Base-by-base conservation (phyloP, 2,797 vertebrate species). In the Phoebastria nigripes region DNA sequence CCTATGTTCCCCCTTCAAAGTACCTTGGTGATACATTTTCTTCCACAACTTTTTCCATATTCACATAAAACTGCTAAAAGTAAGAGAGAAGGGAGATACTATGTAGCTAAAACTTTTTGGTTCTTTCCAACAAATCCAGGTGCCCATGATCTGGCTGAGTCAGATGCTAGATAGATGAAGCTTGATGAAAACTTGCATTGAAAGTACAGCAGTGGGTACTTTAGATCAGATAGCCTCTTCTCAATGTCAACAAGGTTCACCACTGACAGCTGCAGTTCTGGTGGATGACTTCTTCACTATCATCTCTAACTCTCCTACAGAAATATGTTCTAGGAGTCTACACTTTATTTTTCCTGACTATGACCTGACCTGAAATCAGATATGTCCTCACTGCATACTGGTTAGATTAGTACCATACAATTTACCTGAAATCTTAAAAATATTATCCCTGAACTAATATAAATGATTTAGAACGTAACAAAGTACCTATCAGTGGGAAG, bases 61-160 rank as follows among this genome's bases (percentile, higher is more conserved):
- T 74, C 44, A 83, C 33, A 72, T 15, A 55, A 66, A 84, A 61
- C 33, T 22, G 22, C 26, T 76, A 54, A 20, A 61, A 49, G 29
- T 47, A 59, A 90, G 73, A 73, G 29, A 83, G 44, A 81, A 86
- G 15, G 20, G 5, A 74, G 13, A 18, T 41, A 78, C 5, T 66
- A 81, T 0, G 0, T 42, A 82, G 35, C 7, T 52, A 87, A 74
- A 82, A 74, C 9, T 47, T 71, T 35, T 37, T 6, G 1, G 7
- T 29, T 82, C n/a, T 76, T 94, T 73, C 29, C 20, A 73, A 66
- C 42, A 89, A 93, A 72, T 37, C 5, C 79, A 85, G 39, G 20
- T 89, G 31, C 24, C 31, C 33, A 65, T 83, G 58, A 81, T 12
- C 39, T 55, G 46, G 29, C 15, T 74, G 49, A 76, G 14, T 52